phyloP scores from a whole-genome alignment of 1,140 invertebrate genomes.

The Sinonovacula constricta region DNA sequence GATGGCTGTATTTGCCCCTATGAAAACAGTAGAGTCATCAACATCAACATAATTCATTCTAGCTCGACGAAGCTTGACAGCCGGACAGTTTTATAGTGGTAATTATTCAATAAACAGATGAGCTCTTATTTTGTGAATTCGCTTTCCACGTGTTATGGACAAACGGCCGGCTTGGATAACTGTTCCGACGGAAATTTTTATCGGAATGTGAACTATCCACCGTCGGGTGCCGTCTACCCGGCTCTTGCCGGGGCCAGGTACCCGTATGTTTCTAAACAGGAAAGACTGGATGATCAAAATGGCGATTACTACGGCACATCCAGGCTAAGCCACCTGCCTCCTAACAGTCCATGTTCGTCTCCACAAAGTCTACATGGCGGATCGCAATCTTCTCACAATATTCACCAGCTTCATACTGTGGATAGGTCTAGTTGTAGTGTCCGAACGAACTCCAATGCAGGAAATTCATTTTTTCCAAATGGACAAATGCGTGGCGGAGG shows the following conservation, averaged over 20 bases:
- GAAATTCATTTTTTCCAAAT: slow-evolving; percentile 63
- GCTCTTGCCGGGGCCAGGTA: slow-evolving; percentile 63
- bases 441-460: slow-evolving; percentile 59
- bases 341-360: slow-evolving; percentile 65
- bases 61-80: slow-evolving; percentile 59
- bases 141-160: slow-evolving; percentile 73
- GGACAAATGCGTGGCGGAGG: slow-evolving; percentile 55
- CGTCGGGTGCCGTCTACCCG: slow-evolving; percentile 65
- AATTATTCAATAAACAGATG: slow-evolving; percentile 66
- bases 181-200: slow-evolving; percentile 68
- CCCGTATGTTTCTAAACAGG: slow-evolving; percentile 63
- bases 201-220: slow-evolving; percentile 65
- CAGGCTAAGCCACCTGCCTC: slow-evolving; percentile 68
- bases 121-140: slow-evolving; percentile 77
- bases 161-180: slow-evolving; percentile 68
- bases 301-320: slow-evolving; percentile 68
- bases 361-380: slow-evolving; percentile 59
- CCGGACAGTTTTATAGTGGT: slow-evolving; percentile 71
- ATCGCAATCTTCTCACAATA: slow-evolving; percentile 58
- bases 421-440: slow-evolving; percentile 61
- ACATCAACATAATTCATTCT: slow-evolving; percentile 69
- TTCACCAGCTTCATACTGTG: slow-evolving; percentile 56
- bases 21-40: slow-evolving; percentile 49
- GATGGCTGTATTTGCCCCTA: slow-evolving; percentile 33
- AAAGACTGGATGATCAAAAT: slow-evolving; percentile 63